These are phyloP conservation scores for Zaprionus africanus DNA, from an alignment of 1,140 invertebrate species.

Conservation along the genomic window DNA sequence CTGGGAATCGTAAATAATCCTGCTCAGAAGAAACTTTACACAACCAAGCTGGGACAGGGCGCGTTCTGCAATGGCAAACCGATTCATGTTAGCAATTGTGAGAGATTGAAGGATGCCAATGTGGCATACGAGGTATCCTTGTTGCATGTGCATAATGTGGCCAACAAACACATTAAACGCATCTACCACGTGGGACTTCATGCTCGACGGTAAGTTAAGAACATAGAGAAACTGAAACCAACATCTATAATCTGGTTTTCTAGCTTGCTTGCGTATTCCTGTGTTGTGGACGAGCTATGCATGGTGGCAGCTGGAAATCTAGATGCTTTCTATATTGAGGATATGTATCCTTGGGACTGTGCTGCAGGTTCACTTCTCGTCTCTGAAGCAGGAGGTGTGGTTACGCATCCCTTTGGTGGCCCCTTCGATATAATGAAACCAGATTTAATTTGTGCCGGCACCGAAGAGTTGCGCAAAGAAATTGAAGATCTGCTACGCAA, in stretches of 20 bases:
- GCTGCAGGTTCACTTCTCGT: constrained; percentile 89
- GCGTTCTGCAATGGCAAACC: constrained; percentile 90
- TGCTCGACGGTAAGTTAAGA: constrained; percentile 67
- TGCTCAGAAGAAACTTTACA: constrained; percentile 89
- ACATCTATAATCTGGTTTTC: neutral
- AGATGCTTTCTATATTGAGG: constrained; percentile 91
- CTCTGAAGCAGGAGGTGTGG: constrained; percentile 89
- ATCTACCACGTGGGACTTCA: constrained; percentile 76
- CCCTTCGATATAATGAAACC: constrained; percentile 88
- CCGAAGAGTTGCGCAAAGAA: constrained; percentile 77
- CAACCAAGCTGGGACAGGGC: constrained; percentile 88
- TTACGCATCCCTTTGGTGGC: constrained; percentile 85
- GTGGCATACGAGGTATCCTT: constrained; percentile 82
- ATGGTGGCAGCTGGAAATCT: constrained; percentile 89
- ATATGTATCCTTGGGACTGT: constrained; percentile 89
- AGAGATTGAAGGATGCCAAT: constrained; percentile 70
- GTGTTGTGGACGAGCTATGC: constrained; percentile 86
- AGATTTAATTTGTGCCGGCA: constrained; percentile 88
- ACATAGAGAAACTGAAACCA: neutral
- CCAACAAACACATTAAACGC: constrained; percentile 79
- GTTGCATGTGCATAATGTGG: constrained; percentile 68
- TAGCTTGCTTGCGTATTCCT: constrained; percentile 73
- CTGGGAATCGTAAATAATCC: constrained; percentile 92
- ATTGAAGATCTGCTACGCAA: constrained; percentile 72
- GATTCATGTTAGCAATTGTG: constrained; percentile 84